These are phyloP conservation scores for Ethmia dodecea DNA, from an alignment of 2,888 invertebrate genomes.

Conservation along the genomic window DNA sequence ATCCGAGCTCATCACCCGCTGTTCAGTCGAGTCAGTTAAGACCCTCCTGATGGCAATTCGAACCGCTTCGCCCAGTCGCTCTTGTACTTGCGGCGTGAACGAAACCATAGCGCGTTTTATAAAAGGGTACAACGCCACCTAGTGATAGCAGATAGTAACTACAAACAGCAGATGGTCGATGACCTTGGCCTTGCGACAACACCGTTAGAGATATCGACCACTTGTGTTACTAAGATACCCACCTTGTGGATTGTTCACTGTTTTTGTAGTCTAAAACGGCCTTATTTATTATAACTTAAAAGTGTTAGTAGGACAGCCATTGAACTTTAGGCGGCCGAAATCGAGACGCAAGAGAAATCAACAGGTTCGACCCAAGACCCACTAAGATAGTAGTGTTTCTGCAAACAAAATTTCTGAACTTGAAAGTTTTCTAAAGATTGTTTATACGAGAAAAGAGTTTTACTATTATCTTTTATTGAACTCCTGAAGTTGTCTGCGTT, in stretches of 20 bases:
- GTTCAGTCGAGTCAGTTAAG: slow-evolving; percentile 77
- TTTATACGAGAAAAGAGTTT: too few relatives aligned
- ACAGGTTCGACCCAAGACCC: slow-evolving; percentile 21
- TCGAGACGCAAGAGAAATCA: slow-evolving; percentile 24
- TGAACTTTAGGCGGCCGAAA: slow-evolving; percentile 21
- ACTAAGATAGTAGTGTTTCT: slow-evolving; percentile 14
- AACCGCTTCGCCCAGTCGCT: not conserved
- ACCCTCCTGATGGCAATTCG: slow-evolving; percentile 45
- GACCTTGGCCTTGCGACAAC: slow-evolving; percentile 33
- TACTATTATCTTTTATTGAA: too few relatives aligned
- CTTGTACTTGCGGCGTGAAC: slow-evolving; percentile 9
- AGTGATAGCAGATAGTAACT: slow-evolving; percentile 14
- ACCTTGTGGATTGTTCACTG: not conserved
- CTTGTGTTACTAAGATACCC: slow-evolving; percentile 2
- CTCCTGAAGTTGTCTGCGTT: too few relatives aligned
- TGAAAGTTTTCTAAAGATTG: not conserved
- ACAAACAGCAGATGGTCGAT: slow-evolving; percentile 21
- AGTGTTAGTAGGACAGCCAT: slow-evolving; percentile 24
- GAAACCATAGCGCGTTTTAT: slow-evolving; percentile 29
- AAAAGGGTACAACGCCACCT: slow-evolving; percentile 32
- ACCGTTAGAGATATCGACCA: slow-evolving; percentile 31
- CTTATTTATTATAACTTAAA: too few relatives aligned
- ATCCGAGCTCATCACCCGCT: slow-evolving; percentile 67
- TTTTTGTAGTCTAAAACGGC: not conserved
- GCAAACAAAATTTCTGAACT: too few relatives aligned